Evolutionary conservation across 1,140 invertebrate genomes (phyloP).

Genomic region (Caenorhabditis remanei): DNA sequence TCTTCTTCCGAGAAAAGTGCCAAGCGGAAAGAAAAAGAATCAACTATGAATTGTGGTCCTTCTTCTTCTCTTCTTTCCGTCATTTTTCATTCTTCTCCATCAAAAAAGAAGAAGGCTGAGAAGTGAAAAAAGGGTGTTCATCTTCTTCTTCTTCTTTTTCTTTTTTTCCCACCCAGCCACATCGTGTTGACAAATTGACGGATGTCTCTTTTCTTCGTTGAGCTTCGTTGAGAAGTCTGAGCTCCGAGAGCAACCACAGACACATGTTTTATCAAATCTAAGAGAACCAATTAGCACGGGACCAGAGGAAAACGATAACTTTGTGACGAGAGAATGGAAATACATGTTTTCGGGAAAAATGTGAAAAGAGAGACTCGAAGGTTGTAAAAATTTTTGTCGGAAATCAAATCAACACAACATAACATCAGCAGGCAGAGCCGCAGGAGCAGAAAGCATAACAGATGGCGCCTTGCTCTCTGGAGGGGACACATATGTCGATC

Average conservation of each 20-base stretch:
- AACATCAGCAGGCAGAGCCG: too few species aligned
- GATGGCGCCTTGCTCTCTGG: too few species aligned
- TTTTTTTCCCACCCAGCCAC: background rate
- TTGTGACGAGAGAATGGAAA: background rate
- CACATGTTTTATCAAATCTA: conserved; percentile 33
- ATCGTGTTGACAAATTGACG: conserved; percentile 39
- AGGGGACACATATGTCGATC: too few species aligned
- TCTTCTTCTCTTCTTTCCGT: background rate
- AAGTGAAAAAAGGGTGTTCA: conserved; percentile 5
- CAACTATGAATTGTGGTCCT: background rate
- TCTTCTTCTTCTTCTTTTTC: background rate
- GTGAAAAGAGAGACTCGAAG: background rate
- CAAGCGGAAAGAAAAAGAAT: too few species aligned
- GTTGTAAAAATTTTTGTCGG: too few species aligned
- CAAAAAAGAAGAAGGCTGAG: background rate
- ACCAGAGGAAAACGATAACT: background rate
- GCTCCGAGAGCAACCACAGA: background rate
- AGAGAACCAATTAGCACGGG: conserved; percentile 22
- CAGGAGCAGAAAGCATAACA: too few species aligned
- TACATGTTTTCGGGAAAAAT: background rate
- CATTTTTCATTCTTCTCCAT: conserved; percentile 28
- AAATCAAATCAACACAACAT: too few species aligned
- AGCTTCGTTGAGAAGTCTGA: background rate
- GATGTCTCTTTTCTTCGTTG: background rate
- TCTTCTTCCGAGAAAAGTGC: too few species aligned